Conservation (phyloP, 2,888 invertebrate genomes). For the Drosophila lutescens region DNA sequence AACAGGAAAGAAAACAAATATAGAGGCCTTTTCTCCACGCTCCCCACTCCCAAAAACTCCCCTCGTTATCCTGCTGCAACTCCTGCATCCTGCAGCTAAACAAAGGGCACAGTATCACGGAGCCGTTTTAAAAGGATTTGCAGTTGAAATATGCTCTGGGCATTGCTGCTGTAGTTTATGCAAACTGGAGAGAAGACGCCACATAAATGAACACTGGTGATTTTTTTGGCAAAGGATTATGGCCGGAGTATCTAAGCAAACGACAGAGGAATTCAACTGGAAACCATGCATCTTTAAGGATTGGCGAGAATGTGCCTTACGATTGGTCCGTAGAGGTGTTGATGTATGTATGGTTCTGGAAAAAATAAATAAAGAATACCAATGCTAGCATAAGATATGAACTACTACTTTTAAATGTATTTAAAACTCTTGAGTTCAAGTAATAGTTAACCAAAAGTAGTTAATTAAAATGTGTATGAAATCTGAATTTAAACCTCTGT, state of each 20-base stretch:
- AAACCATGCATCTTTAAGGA: conserved; percentile 13
- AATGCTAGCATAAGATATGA: background rate
- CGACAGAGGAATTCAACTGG: conserved; percentile 28
- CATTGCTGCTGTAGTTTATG: conserved; percentile 45
- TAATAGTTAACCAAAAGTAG: no score
- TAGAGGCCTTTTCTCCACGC: conserved; percentile 31
- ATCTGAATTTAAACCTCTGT: no score
- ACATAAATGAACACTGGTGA: conserved; percentile 42
- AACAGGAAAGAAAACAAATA: conserved; percentile 53
- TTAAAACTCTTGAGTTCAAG: no score
- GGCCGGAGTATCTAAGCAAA: conserved; percentile 26
- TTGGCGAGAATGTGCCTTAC: background rate
- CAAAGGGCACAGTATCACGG: conserved; percentile 54
- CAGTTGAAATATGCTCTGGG: conserved; percentile 47
- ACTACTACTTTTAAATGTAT: background rate
- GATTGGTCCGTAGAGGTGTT: conserved; percentile 10
- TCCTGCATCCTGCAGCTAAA: conserved; percentile 51
- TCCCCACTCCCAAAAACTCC: background rate
- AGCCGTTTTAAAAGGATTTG: conserved; percentile 71
- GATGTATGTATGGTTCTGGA: background rate
- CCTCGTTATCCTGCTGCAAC: conserved; percentile 12
- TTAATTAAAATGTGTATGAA: no score
- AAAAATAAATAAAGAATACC: background rate
- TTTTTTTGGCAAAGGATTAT: conserved; percentile 33
- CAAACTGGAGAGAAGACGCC: conserved; percentile 41